phyloP scores from a whole-genome alignment of 2,888 invertebrate genomes.

The Tenodera sinensis region DNA sequence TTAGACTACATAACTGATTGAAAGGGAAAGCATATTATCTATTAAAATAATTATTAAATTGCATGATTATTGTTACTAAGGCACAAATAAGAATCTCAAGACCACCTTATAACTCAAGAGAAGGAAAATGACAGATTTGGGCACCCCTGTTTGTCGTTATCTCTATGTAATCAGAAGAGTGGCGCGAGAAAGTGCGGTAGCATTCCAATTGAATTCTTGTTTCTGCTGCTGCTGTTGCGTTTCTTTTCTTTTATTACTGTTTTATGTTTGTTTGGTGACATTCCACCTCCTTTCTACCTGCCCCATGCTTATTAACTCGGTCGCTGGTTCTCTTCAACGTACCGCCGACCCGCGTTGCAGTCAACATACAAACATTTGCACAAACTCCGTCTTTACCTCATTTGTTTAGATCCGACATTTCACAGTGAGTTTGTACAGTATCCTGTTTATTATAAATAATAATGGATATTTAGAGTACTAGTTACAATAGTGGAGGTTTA shows the following conservation, averaged over 20 bases:
- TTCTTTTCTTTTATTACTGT: constrained; percentile 9
- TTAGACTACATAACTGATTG: too few species aligned
- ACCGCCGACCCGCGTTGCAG: background rate
- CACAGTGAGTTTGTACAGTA: too few species aligned
- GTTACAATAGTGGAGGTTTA: too few species aligned
- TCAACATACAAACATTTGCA: background rate
- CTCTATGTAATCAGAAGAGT: constrained; percentile 1
- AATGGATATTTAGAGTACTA: too few species aligned
- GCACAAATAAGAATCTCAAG: too few species aligned
- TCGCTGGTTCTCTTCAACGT: background rate
- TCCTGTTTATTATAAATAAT: too few species aligned
- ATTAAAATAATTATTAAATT: too few species aligned
- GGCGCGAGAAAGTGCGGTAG: constrained; percentile 8
- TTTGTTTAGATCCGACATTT: too few species aligned
- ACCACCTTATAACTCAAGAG: background rate
- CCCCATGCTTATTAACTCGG: constrained; percentile 3
- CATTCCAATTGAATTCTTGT: constrained; percentile 18
- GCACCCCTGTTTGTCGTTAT: background rate
- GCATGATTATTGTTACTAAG: too few species aligned
- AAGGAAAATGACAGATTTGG: background rate
- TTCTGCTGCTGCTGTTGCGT: background rate
- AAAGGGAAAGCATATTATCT: too few species aligned
- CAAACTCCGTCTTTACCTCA: background rate
- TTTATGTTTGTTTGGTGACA: constrained; percentile 18
- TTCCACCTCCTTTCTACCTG: constrained; percentile 15